phyloP scores from a whole-genome alignment of 2,888 invertebrate species.

The Plebejus melissa region DNA sequence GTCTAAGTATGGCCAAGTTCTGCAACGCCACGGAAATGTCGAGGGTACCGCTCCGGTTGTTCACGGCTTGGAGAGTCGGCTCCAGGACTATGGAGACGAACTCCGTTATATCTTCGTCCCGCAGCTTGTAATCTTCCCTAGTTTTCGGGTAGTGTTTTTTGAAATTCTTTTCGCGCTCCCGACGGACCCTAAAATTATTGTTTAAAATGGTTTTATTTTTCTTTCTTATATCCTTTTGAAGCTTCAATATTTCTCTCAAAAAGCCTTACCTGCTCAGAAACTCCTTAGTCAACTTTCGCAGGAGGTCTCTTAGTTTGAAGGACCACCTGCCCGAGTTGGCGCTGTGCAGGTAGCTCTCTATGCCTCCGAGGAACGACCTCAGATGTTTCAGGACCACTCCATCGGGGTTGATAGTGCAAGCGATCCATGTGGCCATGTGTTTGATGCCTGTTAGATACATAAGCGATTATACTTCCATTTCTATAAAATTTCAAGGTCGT shows the following conservation, averaged over 20 bases:
- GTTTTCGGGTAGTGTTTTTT: constrained; percentile 84
- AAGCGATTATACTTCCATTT: neutral
- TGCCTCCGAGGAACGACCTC: constrained; percentile 87
- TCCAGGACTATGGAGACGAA: constrained; percentile 89
- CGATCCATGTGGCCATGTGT: constrained; percentile 79
- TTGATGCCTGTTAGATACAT: constrained; percentile 54
- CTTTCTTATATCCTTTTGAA: neutral
- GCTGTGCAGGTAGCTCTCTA: constrained; percentile 93
- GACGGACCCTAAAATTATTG: constrained; percentile 65
- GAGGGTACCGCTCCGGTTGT: constrained; percentile 82
- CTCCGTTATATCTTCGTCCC: constrained; percentile 87
- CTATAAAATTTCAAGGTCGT: too few species aligned
- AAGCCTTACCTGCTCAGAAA: constrained; percentile 78
- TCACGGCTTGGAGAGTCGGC: constrained; percentile 87
- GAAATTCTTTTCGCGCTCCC: constrained; percentile 80
- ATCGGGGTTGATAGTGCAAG: constrained; percentile 82
- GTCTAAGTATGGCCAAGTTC: constrained; percentile 87
- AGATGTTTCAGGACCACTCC: constrained; percentile 85
- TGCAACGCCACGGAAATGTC: constrained; percentile 85
- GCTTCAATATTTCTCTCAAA: neutral
- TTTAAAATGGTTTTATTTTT: neutral
- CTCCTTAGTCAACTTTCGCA: constrained; percentile 83
- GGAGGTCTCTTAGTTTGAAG: constrained; percentile 81
- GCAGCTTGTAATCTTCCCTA: constrained; percentile 84
- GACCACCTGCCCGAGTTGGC: constrained; percentile 93